Conservation (phyloP, 1,140 invertebrate genomes). For the Eurytemora carolleeae region DNA sequence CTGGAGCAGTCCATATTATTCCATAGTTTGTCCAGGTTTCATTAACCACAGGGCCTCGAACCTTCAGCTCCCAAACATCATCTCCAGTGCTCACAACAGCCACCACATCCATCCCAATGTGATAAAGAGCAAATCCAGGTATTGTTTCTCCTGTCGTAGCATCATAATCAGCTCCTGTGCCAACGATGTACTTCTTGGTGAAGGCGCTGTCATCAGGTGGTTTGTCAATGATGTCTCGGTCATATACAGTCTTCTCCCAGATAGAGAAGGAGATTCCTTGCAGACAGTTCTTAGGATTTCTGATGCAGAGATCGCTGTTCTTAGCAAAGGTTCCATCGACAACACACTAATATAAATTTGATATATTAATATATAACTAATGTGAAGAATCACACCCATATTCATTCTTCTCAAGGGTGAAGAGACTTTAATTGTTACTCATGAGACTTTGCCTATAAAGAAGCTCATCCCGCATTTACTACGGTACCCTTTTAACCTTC, state of each 20-base stretch:
- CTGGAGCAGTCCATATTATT: background rate
- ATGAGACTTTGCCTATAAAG: too few species aligned
- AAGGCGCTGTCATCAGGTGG: background rate
- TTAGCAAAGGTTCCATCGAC: conserved; percentile 2
- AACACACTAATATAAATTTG: conserved; percentile 3
- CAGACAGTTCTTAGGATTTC: background rate
- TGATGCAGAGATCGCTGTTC: conserved; percentile 1
- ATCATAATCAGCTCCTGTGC: conserved; percentile 5
- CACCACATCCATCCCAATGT: background rate
- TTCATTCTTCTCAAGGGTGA: too few species aligned
- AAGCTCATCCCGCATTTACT: too few species aligned
- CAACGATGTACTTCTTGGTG: background rate
- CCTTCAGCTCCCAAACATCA: conserved; percentile 6
- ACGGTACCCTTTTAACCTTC: too few species aligned
- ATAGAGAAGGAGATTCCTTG: background rate
- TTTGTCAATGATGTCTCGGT: background rate
- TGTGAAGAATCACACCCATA: too few species aligned
- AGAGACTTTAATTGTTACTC: too few species aligned
- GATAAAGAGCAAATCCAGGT: conserved; percentile 6
- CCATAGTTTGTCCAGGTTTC: conserved; percentile 9
- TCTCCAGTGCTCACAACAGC: conserved; percentile 8
- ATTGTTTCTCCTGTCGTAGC: background rate
- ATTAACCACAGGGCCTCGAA: conserved; percentile 3
- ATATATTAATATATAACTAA: background rate
- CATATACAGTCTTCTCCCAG: conserved; percentile 2